A percentile compares a stretch with the other conserved stretches of the same genome.
These are phyloP conservation scores for Mechanitis mazaeus DNA, from an alignment of 2,888 invertebrate genomes.

Conservation along the genomic window DNA sequence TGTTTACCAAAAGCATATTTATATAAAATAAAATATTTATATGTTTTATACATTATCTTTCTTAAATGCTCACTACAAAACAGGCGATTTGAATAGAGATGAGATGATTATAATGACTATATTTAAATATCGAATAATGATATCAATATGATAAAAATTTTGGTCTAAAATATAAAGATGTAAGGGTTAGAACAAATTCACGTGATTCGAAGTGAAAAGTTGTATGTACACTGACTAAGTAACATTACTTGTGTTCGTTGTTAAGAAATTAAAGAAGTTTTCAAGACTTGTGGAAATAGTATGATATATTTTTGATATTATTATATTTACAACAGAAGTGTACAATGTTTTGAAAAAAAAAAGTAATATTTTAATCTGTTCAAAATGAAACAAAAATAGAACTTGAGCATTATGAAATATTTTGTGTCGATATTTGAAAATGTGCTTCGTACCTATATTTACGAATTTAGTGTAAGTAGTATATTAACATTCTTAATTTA, in stretches of 20 bases:
- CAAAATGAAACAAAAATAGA: constrained; percentile 17
- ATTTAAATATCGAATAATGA: constrained; percentile 11
- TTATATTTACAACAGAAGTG: not conserved
- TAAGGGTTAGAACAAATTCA: not conserved
- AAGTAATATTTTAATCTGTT: not conserved
- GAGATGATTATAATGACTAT: constrained; percentile 6
- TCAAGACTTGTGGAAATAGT: too few relatives aligned
- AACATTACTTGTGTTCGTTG: not conserved
- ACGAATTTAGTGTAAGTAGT: constrained; percentile 41
- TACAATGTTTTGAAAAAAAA: not conserved
- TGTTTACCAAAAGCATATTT: constrained; percentile 1
- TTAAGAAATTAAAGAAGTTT: too few relatives aligned
- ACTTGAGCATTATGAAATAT: constrained; percentile 46
- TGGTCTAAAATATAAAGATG: constrained; percentile 6
- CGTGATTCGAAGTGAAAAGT: not conserved
- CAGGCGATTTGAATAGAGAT: constrained; percentile 5
- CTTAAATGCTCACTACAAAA: constrained; percentile 2
- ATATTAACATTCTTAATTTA: constrained; percentile 45
- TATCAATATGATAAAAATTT: constrained; percentile 11
- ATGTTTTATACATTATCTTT: not conserved
- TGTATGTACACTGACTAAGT: not conserved
- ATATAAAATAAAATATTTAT: not conserved
- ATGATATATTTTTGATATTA: too few relatives aligned
- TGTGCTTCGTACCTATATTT: constrained; percentile 56
- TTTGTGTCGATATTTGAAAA: constrained; percentile 46